Evolutionary conservation across 1,140 invertebrate genomes (phyloP).

Genomic region (Luehdorfia chinensis): DNA sequence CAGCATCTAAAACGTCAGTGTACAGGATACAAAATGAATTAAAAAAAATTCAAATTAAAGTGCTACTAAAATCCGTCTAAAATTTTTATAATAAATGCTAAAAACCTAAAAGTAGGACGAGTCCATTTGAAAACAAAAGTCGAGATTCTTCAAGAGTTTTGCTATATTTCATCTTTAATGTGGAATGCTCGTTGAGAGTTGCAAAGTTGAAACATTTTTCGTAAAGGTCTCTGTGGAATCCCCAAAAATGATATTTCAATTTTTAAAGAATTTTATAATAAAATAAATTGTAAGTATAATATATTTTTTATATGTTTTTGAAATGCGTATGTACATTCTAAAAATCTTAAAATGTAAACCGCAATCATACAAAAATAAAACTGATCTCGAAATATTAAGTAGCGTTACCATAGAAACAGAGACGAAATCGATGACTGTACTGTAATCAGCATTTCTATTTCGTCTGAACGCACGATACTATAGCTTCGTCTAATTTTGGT

Average conservation of each 20-base stretch:
- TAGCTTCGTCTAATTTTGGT: slow-evolving; percentile 36
- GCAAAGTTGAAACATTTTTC: slow-evolving; percentile 25
- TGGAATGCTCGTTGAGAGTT: slow-evolving; percentile 25
- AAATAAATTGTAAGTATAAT: too few relatives aligned
- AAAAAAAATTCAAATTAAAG: too few relatives aligned
- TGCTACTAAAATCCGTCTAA: slow-evolving; percentile 26
- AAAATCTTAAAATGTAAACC: too few relatives aligned
- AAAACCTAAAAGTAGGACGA: slow-evolving; percentile 39
- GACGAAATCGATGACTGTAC: slow-evolving; percentile 25
- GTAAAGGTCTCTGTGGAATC: slow-evolving; percentile 9
- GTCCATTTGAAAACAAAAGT: slow-evolving; percentile 38
- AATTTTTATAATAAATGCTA: slow-evolving; percentile 26
- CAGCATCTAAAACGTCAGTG: too few relatives aligned
- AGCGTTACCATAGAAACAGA: slow-evolving; percentile 20
- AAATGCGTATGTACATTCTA: too few relatives aligned
- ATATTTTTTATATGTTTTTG: too few relatives aligned
- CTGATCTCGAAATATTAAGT: slow-evolving; percentile 19
- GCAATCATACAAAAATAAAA: slow-evolving; percentile 8
- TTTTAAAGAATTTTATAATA: too few relatives aligned
- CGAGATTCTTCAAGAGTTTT: slow-evolving; percentile 26
- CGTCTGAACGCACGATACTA: slow-evolving; percentile 23
- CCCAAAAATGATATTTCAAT: too few relatives aligned
- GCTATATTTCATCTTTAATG: slow-evolving; percentile 29
- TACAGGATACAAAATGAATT: too few relatives aligned
- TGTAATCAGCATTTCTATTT: slow-evolving; percentile 49